Conservation (phyloP, 2,113 vertebrate genomes). For the Ciconia boyciana region DNA sequence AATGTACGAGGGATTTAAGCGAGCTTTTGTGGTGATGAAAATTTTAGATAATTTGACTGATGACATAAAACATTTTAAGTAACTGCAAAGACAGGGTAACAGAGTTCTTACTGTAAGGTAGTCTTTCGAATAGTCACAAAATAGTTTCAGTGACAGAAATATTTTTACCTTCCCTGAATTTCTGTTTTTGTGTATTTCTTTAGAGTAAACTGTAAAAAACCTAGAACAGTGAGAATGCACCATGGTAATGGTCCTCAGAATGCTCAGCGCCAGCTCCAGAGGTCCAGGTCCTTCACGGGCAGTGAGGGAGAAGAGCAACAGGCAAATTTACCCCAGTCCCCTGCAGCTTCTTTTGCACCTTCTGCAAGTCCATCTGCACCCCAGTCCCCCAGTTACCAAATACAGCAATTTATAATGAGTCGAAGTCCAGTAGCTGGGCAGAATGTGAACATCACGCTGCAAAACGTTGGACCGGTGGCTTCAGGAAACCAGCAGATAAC, state of each 20-base stretch:
- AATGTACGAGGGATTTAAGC: not conserved
- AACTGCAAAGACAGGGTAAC: not conserved
- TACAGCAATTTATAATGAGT: constrained; percentile 84
- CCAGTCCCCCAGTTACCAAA: constrained; percentile 91
- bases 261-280: constrained; percentile 90
- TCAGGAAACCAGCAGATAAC: constrained; percentile 90
- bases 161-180: not conserved
- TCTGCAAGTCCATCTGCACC: constrained; percentile 87
- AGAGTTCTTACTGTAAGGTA: fast-evolving
- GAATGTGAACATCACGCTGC: constrained; percentile 92
- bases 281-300: constrained; percentile 86
- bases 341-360: constrained; percentile 86
- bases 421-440: constrained; percentile 86
- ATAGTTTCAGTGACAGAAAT: not conserved
- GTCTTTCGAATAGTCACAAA: not conserved
- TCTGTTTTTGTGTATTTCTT: constrained; percentile 50
- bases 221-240: constrained; percentile 87
- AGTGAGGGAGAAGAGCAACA: constrained; percentile 88
- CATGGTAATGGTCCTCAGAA: constrained; percentile 95
- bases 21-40: not conserved
- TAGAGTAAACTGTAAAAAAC: constrained; percentile 22
- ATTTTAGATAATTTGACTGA: not conserved
- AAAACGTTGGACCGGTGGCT: constrained; percentile 84
- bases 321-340: constrained; percentile 85
- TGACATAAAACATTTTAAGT: not conserved